Evolutionary conservation across 2,888 invertebrate genomes (phyloP).

Genomic region (Colletes collaris): DNA sequence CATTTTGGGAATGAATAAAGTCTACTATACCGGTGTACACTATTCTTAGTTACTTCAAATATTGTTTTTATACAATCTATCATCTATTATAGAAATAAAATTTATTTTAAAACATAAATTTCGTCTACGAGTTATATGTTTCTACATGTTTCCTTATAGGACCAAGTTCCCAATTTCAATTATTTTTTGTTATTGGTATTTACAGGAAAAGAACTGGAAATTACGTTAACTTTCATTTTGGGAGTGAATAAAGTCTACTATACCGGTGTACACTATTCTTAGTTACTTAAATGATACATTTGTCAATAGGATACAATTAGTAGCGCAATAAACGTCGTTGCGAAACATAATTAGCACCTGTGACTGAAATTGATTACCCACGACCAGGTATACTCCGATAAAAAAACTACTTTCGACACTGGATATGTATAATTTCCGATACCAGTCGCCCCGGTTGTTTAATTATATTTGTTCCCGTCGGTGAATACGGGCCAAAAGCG

Average conservation of each 20-base stretch:
- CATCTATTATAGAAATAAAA: too few species aligned
- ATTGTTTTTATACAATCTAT: too few species aligned
- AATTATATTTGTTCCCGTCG: neutral
- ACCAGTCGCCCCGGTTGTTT: slow-evolving; percentile 24
- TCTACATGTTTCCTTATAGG: too few species aligned
- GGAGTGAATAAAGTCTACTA: neutral
- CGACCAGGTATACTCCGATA: slow-evolving; percentile 51
- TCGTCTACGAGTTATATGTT: too few species aligned
- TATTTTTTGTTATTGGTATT: too few species aligned
- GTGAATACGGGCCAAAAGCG: neutral
- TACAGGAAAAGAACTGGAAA: too few species aligned
- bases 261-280: neutral
- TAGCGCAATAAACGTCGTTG: slow-evolving; percentile 52
- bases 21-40: neutral
- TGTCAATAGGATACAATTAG: slow-evolving; percentile 36
- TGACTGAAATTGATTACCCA: slow-evolving; percentile 42
- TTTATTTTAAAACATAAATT: too few species aligned
- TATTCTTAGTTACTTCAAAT: slow-evolving; percentile 11
- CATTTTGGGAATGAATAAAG: neutral
- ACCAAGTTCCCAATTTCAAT: too few species aligned
- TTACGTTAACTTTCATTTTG: neutral
- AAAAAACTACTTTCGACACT: slow-evolving; percentile 61
- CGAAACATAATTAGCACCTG: slow-evolving; percentile 73
- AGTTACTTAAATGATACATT: slow-evolving; percentile 20
- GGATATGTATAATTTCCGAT: slow-evolving; percentile 36